Conservation (phyloP, 2,888 invertebrate species). For the Uloborus plumipes region DNA sequence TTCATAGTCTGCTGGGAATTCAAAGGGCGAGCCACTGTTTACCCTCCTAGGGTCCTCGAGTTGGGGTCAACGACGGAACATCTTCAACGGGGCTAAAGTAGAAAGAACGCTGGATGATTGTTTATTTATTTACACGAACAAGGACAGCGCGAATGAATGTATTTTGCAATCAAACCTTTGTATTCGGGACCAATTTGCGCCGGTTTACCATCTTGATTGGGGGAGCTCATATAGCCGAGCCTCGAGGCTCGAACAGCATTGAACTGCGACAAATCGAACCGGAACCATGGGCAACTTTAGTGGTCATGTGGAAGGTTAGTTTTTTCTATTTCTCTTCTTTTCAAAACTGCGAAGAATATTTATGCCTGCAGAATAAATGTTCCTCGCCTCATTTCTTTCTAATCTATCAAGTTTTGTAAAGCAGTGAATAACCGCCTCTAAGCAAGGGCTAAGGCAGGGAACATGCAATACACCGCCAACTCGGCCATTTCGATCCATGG, state of each 20-base stretch:
- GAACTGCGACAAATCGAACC: neutral
- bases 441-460: too few relatives aligned
- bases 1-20: constrained; percentile 19
- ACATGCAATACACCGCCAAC: too few relatives aligned
- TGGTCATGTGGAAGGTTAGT: constrained; percentile 52
- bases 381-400: too few relatives aligned
- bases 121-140: constrained; percentile 46
- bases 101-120: constrained; percentile 42
- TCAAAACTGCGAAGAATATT: too few relatives aligned
- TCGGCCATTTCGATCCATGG: too few relatives aligned
- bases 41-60: constrained; percentile 16
- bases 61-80: constrained; percentile 27
- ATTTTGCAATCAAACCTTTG: constrained; percentile 55
- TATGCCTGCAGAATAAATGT: too few relatives aligned
- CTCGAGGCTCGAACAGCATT: neutral
- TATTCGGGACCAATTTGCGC: constrained; percentile 31
- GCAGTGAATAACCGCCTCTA: too few relatives aligned
- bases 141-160: constrained; percentile 48
- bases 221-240: neutral
- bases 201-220: neutral
- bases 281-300: constrained; percentile 46
- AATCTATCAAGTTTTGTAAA: too few relatives aligned
- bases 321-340: neutral
- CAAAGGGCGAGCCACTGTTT: constrained; percentile 33
- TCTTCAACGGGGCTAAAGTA: constrained; percentile 21